These are phyloP conservation scores for Hyla sarda DNA, from an alignment of 2,113 vertebrate species.

Conservation along the genomic window DNA sequence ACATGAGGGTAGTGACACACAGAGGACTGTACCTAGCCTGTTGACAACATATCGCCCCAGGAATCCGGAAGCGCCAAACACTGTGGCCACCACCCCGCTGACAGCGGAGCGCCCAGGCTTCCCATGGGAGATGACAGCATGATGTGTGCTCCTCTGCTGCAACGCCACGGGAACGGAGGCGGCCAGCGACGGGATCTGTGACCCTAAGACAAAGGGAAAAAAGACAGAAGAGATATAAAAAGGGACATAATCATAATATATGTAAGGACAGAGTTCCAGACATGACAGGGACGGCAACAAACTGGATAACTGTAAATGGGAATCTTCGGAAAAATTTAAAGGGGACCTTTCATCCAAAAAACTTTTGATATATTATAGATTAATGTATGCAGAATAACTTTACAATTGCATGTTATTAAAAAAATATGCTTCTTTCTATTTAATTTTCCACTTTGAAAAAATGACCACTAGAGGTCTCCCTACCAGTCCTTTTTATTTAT, in stretches of 20 bases:
- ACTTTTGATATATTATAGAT: too few species aligned
- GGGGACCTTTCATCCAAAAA: too few species aligned
- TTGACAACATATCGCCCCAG: conserved; percentile 92
- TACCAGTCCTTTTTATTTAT: too few species aligned
- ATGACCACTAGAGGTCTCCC: too few species aligned
- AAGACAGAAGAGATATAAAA: neutral
- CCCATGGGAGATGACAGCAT: conserved; percentile 83
- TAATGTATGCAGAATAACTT: too few species aligned
- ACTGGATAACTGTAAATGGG: too few species aligned
- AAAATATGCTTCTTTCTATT: too few species aligned
- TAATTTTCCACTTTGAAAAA: too few species aligned
- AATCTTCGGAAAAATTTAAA: too few species aligned
- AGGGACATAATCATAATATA: neutral
- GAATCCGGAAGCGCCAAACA: conserved; percentile 95
- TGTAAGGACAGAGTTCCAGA: too few species aligned
- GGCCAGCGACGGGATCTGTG: conserved; percentile 68
- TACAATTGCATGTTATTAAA: too few species aligned
- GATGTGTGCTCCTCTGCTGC: conserved; percentile 81
- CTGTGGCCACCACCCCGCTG: conserved; percentile 91
- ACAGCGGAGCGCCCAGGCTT: conserved; percentile 90
- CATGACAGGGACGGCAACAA: too few species aligned
- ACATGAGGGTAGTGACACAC: neutral
- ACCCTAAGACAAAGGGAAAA: conserved; percentile 67
- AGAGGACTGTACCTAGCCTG: conserved; percentile 85
- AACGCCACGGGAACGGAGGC: conserved; percentile 66